Evolutionary conservation across 2,113 vertebrate species (phyloP).

Genomic region (Dolichotis patagonum): DNA sequence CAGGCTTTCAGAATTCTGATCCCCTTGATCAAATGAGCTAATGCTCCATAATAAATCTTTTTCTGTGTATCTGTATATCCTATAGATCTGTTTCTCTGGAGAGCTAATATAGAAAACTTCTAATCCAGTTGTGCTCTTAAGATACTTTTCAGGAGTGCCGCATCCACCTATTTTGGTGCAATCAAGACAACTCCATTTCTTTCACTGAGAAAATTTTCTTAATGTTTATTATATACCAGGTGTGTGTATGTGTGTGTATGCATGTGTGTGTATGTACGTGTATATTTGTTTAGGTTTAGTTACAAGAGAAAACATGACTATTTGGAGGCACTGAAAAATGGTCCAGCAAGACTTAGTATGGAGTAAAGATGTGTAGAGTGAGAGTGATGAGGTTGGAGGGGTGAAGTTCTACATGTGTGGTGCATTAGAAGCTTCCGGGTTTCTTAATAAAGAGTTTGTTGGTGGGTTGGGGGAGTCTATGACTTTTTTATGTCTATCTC

Average conservation of each 20-base stretch:
- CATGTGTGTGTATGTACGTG: not conserved
- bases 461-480: not conserved
- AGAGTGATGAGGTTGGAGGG: not conserved
- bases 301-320: not conserved
- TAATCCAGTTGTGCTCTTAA: not conserved
- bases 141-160: not conserved
- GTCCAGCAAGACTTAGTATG: not conserved
- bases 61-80: not conserved
- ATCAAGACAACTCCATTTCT: not conserved
- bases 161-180: not conserved
- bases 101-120: not conserved
- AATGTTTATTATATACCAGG: not conserved
- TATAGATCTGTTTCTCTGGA: not conserved
- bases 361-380: not conserved
- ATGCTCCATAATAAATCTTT: not conserved
- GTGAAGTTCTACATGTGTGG: not conserved
- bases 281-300: not conserved
- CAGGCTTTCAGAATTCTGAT: not conserved
- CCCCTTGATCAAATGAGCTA: not conserved
- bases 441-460: not conserved
- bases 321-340: not conserved
- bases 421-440: not conserved
- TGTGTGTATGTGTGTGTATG: not conserved
- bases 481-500: not conserved
- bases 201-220: conserved; percentile 23